These are phyloP conservation scores for Pristionchus arcanus DNA, from an alignment of 2,888 invertebrate genomes.

Conservation along the genomic window DNA sequence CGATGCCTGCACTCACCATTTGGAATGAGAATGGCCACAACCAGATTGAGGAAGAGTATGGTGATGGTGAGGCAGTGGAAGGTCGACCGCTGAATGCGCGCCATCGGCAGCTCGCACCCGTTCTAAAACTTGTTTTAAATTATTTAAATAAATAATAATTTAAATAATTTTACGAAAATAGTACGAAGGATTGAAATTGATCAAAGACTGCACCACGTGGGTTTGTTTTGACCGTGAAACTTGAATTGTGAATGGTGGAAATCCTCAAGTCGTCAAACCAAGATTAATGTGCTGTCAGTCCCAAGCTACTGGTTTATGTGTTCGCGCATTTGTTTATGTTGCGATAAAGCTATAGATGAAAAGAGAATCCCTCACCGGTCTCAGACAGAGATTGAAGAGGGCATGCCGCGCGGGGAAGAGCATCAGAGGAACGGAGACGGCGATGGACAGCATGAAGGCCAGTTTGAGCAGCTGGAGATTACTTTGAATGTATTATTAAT, in stretches of 20 bases:
- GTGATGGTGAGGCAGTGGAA: constrained; percentile 85
- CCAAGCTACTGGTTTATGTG: no score
- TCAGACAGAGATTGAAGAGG: constrained; percentile 88
- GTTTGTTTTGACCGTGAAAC: no score
- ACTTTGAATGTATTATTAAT: no score
- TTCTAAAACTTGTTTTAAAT: constrained; percentile 53
- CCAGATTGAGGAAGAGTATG: constrained; percentile 86
- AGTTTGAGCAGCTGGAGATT: constrained; percentile 93
- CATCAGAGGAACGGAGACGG: constrained; percentile 96
- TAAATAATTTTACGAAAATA: no score
- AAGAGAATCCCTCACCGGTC: constrained; percentile 45
- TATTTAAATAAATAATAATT: not conserved
- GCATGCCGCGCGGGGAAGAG: constrained; percentile 97
- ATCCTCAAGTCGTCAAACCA: no score
- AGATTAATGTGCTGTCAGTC: no score
- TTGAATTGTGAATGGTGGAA: no score
- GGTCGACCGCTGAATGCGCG: constrained; percentile 64
- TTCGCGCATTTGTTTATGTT: no score
- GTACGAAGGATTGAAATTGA: no score
- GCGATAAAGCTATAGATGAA: no score
- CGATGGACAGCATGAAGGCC: constrained; percentile 94
- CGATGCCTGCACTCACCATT: constrained; percentile 84
- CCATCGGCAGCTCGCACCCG: constrained; percentile 60
- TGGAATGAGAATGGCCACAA: constrained; percentile 91
- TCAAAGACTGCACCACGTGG: no score